Base-by-base conservation (phyloP, 1,140 invertebrate species). In the Danaus plexippus region DNA sequence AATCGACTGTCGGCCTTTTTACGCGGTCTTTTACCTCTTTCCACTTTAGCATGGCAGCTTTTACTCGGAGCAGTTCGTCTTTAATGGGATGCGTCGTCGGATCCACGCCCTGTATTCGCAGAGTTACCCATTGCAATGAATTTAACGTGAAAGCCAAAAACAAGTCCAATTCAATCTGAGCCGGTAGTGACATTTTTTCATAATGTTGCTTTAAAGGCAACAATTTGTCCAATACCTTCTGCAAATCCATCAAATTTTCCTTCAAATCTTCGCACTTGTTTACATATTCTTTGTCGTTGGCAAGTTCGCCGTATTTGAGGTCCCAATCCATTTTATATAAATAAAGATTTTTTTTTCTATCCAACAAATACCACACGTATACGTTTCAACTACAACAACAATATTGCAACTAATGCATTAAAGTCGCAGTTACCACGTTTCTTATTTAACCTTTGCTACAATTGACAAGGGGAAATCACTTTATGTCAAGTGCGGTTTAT, bases 121-220 rank as follows among this genome's bases (percentile, higher is more conserved):
- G 62, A 66, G 90, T 87, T 52, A 91, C 82, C 90, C 90, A 92
- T 64, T 88, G 89, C 11, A 91, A 69, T 1, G 90, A 89, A 75
- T 90, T 91, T 12, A 91, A 67, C 4, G 88, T 77, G 62, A 89
- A 91, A 0, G 85, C 79, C 9, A 90, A 67, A 63, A 91, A 91
- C 52, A 91, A 73, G 77, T 92, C 90, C 40, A 89, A 87, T 74
- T 91, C 89, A 13, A 91, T 88, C 75, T 89, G 88, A 42, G 90
- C 88, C 63, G 88, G 88, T n/a, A 85, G 57, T 8, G 76, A 69
- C 49, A 91, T 64, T 57, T 88, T 85, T 13, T 88, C 81, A 47
- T 88, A 87, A 40, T 88, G 75, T 43, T 84, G 70, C 54, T 78
- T 81, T 3, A 84, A 53, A 22, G 83, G 82, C 41, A 88, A 60